phyloP scores from a whole-genome alignment of 2,113 vertebrate species.

The Notarius lentiginosus region DNA sequence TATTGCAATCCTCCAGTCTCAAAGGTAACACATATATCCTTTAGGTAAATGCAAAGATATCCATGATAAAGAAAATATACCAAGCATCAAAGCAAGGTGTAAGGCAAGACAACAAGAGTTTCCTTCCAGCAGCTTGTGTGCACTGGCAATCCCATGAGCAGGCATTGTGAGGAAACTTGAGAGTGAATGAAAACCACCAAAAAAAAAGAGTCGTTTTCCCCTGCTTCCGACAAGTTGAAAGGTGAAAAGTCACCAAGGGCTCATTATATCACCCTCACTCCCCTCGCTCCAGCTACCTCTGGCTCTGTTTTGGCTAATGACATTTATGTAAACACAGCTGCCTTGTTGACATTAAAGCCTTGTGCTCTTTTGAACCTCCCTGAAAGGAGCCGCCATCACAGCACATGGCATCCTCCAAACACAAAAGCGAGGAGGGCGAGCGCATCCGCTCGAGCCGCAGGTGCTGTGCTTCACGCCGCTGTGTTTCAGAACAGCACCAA shows the following conservation, averaged over 20 bases:
- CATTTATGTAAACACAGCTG: conserved; percentile 75
- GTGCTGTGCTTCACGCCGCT: conserved; percentile 61
- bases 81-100: conserved; percentile 1
- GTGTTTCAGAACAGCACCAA: conserved; percentile 52
- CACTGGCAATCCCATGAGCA: not conserved
- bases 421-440: conserved; percentile 59
- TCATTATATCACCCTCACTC: conserved; percentile 55
- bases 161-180: not conserved
- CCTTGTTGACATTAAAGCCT: conserved; percentile 68
- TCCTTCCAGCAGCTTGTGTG: not conserved
- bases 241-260: conserved; percentile 50
- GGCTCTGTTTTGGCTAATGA: conserved; percentile 52
- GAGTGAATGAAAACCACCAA: not conserved
- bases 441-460: conserved; percentile 64
- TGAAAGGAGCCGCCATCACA: conserved; percentile 52
- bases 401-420: conserved; percentile 54
- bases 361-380: conserved; percentile 59
- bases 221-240: conserved; percentile 11
- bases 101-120: not conserved
- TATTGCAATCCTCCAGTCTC: not conserved
- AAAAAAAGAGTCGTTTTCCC: not conserved
- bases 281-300: conserved; percentile 13
- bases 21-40: not conserved
- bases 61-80: not conserved
- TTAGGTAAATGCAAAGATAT: not conserved